phyloP scores from a whole-genome alignment of 2,797 vertebrate species.

The Lycodopsis pacificus region DNA sequence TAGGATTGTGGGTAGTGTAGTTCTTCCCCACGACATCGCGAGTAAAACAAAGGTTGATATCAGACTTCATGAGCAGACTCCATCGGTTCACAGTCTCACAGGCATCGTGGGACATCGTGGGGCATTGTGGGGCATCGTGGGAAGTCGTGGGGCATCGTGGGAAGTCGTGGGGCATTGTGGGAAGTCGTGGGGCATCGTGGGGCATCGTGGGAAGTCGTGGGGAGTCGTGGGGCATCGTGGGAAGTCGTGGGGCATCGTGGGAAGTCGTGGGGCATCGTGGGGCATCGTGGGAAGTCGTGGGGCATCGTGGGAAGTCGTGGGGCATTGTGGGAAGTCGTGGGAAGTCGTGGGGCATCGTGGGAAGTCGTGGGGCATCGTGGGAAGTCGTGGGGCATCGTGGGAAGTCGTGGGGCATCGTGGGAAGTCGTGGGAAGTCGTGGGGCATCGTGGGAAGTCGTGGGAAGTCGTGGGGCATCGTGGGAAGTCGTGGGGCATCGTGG shows the following conservation, averaged over 20 bases:
- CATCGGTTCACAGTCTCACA: neutral
- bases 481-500: slow-evolving; percentile 28
- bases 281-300: slow-evolving; percentile 9
- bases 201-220: slow-evolving; percentile 26
- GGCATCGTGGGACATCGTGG: no score
- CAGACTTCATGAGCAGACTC: no score
- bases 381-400: neutral
- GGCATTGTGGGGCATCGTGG: no score
- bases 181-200: no score
- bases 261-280: slow-evolving; percentile 57
- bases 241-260: no score
- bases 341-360: neutral
- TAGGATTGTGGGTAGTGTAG: neutral
- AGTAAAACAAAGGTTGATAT: no score
- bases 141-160: no score
- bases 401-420: slow-evolving; percentile 28
- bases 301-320: no score
- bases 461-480: neutral
- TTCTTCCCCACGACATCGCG: no score
- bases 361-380: slow-evolving; percentile 29
- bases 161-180: slow-evolving; percentile 49
- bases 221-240: slow-evolving; percentile 20
- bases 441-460: no score
- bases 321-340: slow-evolving; percentile 27
- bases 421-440: no score